Base-by-base conservation (phyloP, 2,888 invertebrate species). In the Polymixis flavicincta region DNA sequence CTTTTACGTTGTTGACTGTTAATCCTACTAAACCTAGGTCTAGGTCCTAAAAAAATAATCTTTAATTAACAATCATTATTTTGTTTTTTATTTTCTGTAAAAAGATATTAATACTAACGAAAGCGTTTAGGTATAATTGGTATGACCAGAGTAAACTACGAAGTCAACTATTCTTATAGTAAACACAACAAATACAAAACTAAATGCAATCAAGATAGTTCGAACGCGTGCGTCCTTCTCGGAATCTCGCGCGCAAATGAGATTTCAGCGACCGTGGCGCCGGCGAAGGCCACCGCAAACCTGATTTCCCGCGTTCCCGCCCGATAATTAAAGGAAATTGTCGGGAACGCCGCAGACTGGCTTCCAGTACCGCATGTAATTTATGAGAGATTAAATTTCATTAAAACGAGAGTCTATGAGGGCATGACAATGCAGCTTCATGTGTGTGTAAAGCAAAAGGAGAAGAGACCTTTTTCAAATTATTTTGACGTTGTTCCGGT, bases 261-360 rank as follows among this genome's bases (percentile, higher is more conserved):
- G 72, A 86, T 90, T 89, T 80, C 68, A 67, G 76, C 75, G 78
- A 84, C 75, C 14, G 82, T 85, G 84, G 84, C 86, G 84, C 82
- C 71, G 70, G 63, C 76, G 87, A 76, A 83, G 82, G 72, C 57
- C 57, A 70, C 75, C 80, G 76, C 80, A 86, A 89, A 89, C 85
- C 75, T 75, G 84, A 87, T 89, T 90, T 89, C 80, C 84, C 74
- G 79, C 79, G 82, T 71, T 73, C 79, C 82, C 68, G 32, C 71
- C 76, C 83, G 75, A 85, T 87, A 88, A 89, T 89, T 85, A 82
- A 71, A 83, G 88, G 83, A 85, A 84, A 88, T 84, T 85, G 83
- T 78, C 75, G 80, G 75, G 74, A 66, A 65, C 76, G 42, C 69
- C 78, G 54, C 71, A 79, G 52, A 74, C 77, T 25, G 70, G 72